phyloP scores from a whole-genome alignment of 1,140 invertebrate species.

The Ctenoplectra terminalis region DNA sequence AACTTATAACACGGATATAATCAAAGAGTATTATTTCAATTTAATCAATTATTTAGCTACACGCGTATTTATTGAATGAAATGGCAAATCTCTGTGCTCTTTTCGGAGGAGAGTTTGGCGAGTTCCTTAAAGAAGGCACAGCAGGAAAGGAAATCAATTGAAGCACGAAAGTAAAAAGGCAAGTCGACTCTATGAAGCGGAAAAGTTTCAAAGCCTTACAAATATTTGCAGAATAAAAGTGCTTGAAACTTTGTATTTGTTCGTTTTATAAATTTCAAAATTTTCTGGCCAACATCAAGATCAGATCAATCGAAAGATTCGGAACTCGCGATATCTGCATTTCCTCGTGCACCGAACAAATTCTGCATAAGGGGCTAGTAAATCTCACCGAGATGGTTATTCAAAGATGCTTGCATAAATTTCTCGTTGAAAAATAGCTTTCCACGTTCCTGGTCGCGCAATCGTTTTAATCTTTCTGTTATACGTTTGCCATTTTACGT shows the following conservation, averaged over 20 bases:
- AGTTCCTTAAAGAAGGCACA: slow-evolving; percentile 41
- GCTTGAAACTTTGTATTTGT: slow-evolving; percentile 34
- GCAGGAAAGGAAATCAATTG: slow-evolving; percentile 51
- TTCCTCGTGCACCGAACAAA: not conserved
- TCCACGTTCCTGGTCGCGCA: not conserved
- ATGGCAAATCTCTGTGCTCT: slow-evolving; percentile 8
- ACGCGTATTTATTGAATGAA: slow-evolving; percentile 5
- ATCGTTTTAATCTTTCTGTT: not conserved
- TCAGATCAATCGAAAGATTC: slow-evolving; percentile 28
- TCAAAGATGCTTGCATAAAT: not conserved
- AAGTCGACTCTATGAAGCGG: slow-evolving; percentile 50
- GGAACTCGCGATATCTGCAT: slow-evolving; percentile 3
- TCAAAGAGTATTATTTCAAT: not conserved
- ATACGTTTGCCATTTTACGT: not conserved
- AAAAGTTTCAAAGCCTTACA: slow-evolving; percentile 54
- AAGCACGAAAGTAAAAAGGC: slow-evolving; percentile 48
- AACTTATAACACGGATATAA: not conserved
- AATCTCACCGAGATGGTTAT: slow-evolving; percentile 2
- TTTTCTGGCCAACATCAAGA: slow-evolving; percentile 12
- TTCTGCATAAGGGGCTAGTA: not conserved
- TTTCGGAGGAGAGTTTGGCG: slow-evolving; percentile 42
- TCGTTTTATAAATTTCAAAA: slow-evolving; percentile 39
- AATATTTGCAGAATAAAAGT: slow-evolving; percentile 52
- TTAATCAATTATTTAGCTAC: not conserved
- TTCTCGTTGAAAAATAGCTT: not conserved